phyloP scores from a whole-genome alignment of 1,140 invertebrate genomes.

The Chrysomallon squamiferum region DNA sequence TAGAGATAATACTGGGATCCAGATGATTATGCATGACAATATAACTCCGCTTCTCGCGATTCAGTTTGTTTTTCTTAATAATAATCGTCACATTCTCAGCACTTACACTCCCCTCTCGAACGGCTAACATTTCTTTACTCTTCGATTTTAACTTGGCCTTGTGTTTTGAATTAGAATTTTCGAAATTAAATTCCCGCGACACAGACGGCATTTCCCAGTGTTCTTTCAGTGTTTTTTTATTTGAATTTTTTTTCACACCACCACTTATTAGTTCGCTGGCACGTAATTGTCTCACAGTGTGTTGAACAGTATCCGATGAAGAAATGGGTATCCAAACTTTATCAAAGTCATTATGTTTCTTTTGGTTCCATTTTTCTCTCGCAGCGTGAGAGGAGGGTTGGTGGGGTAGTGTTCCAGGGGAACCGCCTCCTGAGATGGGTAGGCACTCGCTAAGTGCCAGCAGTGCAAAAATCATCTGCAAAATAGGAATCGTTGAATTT shows the following conservation, averaged over 20 bases:
- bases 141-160: no score
- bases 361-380: no score
- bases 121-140: no score
- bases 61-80: no score
- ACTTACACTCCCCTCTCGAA: no score
- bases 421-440: background rate
- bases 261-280: background rate
- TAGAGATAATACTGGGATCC: constrained; percentile 6
- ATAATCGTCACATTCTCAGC: no score
- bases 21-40: background rate
- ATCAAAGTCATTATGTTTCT: background rate
- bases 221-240: no score
- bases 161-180: background rate
- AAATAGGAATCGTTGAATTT: background rate
- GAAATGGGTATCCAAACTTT: background rate
- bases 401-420: background rate
- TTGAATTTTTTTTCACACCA: no score
- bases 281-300: background rate
- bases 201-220: no score
- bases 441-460: constrained; percentile 4
- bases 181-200: background rate
- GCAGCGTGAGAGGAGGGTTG: background rate
- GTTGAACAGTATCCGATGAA: background rate
- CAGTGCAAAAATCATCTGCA: constrained; percentile 1
- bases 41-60: background rate